Base-by-base conservation (phyloP, 2,888 invertebrate genomes). In the Panopea generosa region DNA sequence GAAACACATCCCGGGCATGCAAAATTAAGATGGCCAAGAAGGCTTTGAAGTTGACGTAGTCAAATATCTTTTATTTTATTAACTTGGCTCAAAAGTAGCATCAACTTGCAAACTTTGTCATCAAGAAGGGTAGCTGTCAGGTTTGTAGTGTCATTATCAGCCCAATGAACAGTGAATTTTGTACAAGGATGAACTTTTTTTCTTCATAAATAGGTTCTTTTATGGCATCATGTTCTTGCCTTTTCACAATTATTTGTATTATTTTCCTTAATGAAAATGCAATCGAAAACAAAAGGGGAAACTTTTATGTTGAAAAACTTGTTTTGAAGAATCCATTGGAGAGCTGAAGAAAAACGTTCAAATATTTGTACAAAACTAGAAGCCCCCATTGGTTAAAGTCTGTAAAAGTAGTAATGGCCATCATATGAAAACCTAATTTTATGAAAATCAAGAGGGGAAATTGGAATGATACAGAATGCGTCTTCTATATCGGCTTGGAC, bases 301-400 rank as follows among this genome's bases (percentile, higher is more conserved):
- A n/a, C n/a, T n/a, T n/a, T n/a, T n/a, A n/a, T n/a, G n/a, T n/a
- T 73, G 73, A 0, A 67, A 73, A 22, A 73, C 73, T 26, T 45
- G 14, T 47, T 40, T 14, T 50, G 50, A 2, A 63, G 29, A 26
- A 71, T 49, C 71, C 63, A 71, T 33, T 71, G 71, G 9, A 71
- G 20, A 20, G 40, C 22, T 52, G 52, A 52, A n/a, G n/a, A n/a
- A n/a, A n/a, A n/a, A n/a, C n/a, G n/a, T n/a, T n/a, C n/a, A n/a
- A n/a, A n/a, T n/a, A 22, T n/a, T n/a, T n/a, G n/a, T n/a, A n/a
- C n/a, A n/a, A n/a, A n/a, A n/a, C n/a, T n/a, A 63, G 52, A 50
- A 70, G 24, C 18, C 56, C n/a, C 18, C 63, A 38, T 45, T 63
- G 63, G n/a, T n/a, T n/a, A n/a, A n/a, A n/a, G n/a, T n/a, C n/a